A percentile compares a stretch with the other conserved stretches of the same genome.
Conservation (phyloP, 2,888 invertebrate species). For the Masnerella sp. region DNA sequence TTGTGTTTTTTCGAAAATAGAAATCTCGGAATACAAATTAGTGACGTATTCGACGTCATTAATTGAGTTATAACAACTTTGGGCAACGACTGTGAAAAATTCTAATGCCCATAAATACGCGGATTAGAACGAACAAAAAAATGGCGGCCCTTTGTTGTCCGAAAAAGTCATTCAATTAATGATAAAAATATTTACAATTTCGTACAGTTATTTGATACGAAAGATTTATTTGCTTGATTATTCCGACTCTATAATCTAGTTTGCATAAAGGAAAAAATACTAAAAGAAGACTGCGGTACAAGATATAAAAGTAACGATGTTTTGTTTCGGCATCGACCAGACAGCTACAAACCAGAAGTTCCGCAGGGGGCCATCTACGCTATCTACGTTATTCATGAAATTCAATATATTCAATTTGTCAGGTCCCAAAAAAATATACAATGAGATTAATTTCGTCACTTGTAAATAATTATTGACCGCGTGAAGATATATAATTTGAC, state of each 20-base stretch:
- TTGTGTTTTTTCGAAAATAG: slow-evolving; percentile 50
- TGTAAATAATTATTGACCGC: slow-evolving; percentile 48
- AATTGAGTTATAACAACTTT: slow-evolving; percentile 51
- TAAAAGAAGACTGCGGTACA: slow-evolving; percentile 42
- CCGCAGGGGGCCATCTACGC: slow-evolving; percentile 58
- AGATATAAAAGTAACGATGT: slow-evolving; percentile 55
- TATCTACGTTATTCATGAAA: slow-evolving; percentile 57
- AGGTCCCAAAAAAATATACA: slow-evolving; percentile 35
- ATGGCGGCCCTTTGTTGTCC: not conserved
- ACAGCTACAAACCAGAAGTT: slow-evolving; percentile 57
- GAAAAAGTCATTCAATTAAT: slow-evolving; percentile 30
- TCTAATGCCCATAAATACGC: slow-evolving; percentile 36
- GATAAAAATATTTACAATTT: slow-evolving; percentile 46
- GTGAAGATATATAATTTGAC: slow-evolving; percentile 22
- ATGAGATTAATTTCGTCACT: slow-evolving; percentile 56
- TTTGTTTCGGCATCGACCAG: slow-evolving; percentile 57
- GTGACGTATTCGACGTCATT: slow-evolving; percentile 22
- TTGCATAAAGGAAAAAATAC: slow-evolving; percentile 48
- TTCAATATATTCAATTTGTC: slow-evolving; percentile 57
- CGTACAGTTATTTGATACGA: slow-evolving; percentile 28
- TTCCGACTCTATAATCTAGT: slow-evolving; percentile 53
- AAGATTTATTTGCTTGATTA: slow-evolving; percentile 40
- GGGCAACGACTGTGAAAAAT: slow-evolving; percentile 3
- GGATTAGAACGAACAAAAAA: too few species aligned
- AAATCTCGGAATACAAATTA: slow-evolving; percentile 52